Percentiles rank a stretch among this genome's conserved stretches.
phyloP scores from a whole-genome alignment of 2,113 vertebrate species.

The Acrocephalus arundinaceus region DNA sequence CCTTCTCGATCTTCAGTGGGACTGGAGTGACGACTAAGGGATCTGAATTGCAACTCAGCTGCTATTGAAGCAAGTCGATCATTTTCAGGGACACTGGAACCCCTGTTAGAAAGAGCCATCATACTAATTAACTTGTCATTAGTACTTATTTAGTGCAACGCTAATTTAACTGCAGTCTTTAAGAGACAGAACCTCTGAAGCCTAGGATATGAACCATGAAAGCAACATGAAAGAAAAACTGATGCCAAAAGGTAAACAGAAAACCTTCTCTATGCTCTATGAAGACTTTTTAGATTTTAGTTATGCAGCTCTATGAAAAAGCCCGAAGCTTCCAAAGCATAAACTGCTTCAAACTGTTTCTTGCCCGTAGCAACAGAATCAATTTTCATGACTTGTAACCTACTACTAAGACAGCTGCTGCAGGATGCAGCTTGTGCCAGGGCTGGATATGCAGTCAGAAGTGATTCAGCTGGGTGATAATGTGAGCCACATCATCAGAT shows the following conservation, averaged over 20 bases:
- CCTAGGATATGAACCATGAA: background rate
- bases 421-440: background rate
- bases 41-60: conserved; percentile 92
- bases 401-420: background rate
- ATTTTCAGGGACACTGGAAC: conserved; percentile 91
- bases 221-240: background rate
- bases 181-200: background rate
- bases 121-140: background rate
- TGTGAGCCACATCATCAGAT: background rate
- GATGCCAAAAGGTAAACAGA: background rate
- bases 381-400: background rate
- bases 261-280: background rate
- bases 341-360: background rate
- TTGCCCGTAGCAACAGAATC: background rate
- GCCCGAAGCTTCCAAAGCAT: background rate
- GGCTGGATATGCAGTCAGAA: background rate
- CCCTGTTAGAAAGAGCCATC: conserved; percentile 74
- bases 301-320: background rate
- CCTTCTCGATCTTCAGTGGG: conserved; percentile 96
- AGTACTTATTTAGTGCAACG: background rate
- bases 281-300: background rate
- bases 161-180: background rate
- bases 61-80: conserved; percentile 92
- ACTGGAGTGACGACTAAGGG: conserved; percentile 96
- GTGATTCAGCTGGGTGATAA: background rate